Evolutionary conservation across 1,140 invertebrate species (phyloP).

Genomic region (Lithobius niger): DNA sequence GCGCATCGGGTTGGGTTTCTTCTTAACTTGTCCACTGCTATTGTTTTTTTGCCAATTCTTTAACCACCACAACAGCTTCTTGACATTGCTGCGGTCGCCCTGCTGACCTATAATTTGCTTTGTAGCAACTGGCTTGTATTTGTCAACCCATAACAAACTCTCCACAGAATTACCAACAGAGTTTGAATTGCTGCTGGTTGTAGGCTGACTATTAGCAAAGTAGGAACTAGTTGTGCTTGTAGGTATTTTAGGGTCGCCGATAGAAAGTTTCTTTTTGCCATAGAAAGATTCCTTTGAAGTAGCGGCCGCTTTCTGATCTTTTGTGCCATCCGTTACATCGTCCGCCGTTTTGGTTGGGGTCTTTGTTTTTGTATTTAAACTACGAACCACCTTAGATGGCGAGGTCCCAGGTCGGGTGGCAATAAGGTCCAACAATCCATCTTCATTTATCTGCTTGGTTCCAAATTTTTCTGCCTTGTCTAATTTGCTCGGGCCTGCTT

Average conservation of each 20-base stretch:
- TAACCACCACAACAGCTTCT: constrained; percentile 80
- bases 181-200: too few species aligned
- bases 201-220: too few species aligned
- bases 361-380: too few species aligned
- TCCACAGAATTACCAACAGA: not conserved
- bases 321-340: too few species aligned
- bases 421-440: constrained; percentile 69
- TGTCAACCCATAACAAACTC: constrained; percentile 73
- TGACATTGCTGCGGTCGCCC: constrained; percentile 79
- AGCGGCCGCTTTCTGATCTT: too few species aligned
- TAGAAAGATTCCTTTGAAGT: too few species aligned
- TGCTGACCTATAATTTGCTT: constrained; percentile 89
- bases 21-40: constrained; percentile 40
- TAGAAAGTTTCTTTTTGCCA: too few species aligned
- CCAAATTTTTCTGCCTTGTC: constrained; percentile 55
- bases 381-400: too few species aligned
- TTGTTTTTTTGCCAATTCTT: constrained; percentile 79
- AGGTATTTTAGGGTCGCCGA: too few species aligned
- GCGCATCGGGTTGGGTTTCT: constrained; percentile 37
- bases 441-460: constrained; percentile 60
- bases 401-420: too few species aligned
- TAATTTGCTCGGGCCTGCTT: constrained; percentile 69
- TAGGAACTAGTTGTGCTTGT: too few species aligned
- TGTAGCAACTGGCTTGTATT: constrained; percentile 75
- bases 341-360: too few species aligned